Conservation (phyloP, 2,797 vertebrate genomes). For the Streptopelia turtur region DNA sequence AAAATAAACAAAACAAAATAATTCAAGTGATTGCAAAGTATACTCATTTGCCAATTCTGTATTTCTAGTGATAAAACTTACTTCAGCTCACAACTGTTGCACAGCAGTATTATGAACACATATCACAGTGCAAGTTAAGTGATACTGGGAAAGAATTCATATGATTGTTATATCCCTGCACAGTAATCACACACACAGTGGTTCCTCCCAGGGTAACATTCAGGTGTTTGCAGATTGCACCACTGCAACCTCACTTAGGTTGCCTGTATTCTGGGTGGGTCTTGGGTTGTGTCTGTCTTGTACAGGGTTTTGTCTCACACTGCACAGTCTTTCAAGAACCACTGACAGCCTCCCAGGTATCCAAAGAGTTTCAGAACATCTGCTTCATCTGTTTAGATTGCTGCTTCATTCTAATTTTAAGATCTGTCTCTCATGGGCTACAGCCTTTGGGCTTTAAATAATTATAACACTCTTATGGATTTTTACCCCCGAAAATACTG, state of each 20-base stretch:
- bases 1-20: not conserved
- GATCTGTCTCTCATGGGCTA: not conserved
- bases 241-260: not conserved
- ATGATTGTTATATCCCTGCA: not conserved
- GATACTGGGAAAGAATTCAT: not conserved
- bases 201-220: not conserved
- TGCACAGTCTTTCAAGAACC: not conserved
- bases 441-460: not conserved
- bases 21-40: not conserved
- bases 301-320: not conserved
- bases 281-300: rapidly evolving
- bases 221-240: not conserved
- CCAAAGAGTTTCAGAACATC: not conserved
- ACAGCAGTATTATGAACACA: not conserved
- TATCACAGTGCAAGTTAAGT: not conserved
- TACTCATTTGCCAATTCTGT: not conserved
- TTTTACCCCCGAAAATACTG: not conserved
- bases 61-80: not conserved
- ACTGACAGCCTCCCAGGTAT: not conserved
- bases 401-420: not conserved
- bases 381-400: not conserved
- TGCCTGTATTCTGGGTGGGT: not conserved
- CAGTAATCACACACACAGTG: not conserved
- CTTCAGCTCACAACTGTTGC: not conserved
- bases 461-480: not conserved